A percentile compares a stretch with the other conserved stretches of the same genome.
These are phyloP conservation scores for Callipepla squamata DNA, from an alignment of 2,113 vertebrate genomes.

Conservation along the genomic window DNA sequence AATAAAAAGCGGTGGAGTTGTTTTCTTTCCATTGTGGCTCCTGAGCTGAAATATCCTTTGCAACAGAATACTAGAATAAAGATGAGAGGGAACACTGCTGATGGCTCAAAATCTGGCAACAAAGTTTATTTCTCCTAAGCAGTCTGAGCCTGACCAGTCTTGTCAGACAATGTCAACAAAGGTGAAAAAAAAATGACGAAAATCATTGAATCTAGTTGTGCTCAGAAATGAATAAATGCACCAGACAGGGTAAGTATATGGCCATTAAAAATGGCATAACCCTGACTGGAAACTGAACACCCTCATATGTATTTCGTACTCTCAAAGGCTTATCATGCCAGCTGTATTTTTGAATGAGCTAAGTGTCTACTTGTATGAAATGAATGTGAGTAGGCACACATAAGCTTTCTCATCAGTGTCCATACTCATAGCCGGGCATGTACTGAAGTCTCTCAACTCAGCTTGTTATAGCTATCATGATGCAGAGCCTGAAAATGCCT, in stretches of 20 bases:
- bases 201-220: constrained; percentile 56
- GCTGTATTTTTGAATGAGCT: constrained; percentile 67
- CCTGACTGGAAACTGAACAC: constrained; percentile 63
- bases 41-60: constrained; percentile 58
- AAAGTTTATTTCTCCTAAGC: constrained; percentile 60
- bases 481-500: constrained; percentile 65
- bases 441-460: constrained; percentile 62
- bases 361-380: constrained; percentile 60
- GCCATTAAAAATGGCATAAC: constrained; percentile 67
- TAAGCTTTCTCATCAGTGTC: constrained; percentile 65
- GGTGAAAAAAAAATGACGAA: constrained; percentile 60
- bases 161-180: constrained; percentile 65
- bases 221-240: constrained; percentile 65
- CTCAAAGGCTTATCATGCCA: constrained; percentile 66
- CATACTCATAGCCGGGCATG: constrained; percentile 4
- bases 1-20: constrained; percentile 1
- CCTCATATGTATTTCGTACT: constrained; percentile 38
- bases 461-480: constrained; percentile 64
- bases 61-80: constrained; percentile 63
- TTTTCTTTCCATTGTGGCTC: constrained; percentile 54
- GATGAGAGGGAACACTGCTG: constrained; percentile 51
- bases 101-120: constrained; percentile 62
- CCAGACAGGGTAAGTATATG: constrained; percentile 55
- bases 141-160: constrained; percentile 54
- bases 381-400: constrained; percentile 55